Conservation (phyloP, 1,140 invertebrate species). For the Anoplophora glabripennis region DNA sequence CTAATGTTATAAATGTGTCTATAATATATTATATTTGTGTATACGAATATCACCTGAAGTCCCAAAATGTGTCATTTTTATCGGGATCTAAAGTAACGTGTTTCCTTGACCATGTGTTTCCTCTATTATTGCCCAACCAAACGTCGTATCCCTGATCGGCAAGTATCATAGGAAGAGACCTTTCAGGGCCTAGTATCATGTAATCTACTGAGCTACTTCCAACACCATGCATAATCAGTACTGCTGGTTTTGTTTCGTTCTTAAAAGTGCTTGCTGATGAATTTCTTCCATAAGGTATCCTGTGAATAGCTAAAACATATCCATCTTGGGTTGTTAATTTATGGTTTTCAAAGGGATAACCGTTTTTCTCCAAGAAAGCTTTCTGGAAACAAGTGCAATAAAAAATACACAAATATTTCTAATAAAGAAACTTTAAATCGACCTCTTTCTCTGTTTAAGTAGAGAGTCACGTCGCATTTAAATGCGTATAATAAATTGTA, state of each 20-base stretch:
- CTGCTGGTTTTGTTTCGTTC: background rate
- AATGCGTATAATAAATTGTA: too few relatives aligned
- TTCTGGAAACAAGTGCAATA: too few relatives aligned
- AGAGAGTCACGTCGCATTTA: too few relatives aligned
- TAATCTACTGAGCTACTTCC: background rate
- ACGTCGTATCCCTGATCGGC: constrained; percentile 66
- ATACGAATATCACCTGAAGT: constrained; percentile 12
- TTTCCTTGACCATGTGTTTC: constrained; percentile 61
- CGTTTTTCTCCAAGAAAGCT: constrained; percentile 33
- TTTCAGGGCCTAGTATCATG: background rate
- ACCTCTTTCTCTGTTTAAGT: too few relatives aligned
- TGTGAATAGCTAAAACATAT: constrained; percentile 52
- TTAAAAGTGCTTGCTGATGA: background rate
- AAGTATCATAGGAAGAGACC: constrained; percentile 43
- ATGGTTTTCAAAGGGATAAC: constrained; percentile 47
- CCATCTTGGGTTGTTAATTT: constrained; percentile 56
- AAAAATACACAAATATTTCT: too few relatives aligned
- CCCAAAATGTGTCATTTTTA: constrained; percentile 56
- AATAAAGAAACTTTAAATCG: too few relatives aligned
- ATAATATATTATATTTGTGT: background rate
- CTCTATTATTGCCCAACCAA: constrained; percentile 67
- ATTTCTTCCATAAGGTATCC: constrained; percentile 25
- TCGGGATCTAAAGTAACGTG: constrained; percentile 53
- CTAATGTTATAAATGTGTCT: background rate
- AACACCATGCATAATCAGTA: constrained; percentile 15